These are phyloP conservation scores for Sarotherodon lohbergeri DNA, from an alignment of 2,113 vertebrate species.

Conservation along the genomic window DNA sequence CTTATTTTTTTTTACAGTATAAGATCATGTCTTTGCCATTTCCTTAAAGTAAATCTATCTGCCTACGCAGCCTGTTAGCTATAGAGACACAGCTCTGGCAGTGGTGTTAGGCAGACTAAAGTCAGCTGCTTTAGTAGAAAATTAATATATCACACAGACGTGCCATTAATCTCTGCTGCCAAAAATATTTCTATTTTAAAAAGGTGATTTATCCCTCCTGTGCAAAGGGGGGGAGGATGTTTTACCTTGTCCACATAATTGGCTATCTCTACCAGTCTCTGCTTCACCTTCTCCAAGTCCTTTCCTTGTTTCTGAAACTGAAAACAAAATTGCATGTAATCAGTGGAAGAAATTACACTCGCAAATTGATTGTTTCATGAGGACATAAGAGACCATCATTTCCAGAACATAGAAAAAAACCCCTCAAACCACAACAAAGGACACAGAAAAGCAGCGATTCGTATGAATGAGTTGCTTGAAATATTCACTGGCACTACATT, in stretches of 20 bases:
- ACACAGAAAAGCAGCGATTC: neutral
- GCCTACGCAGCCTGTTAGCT: neutral
- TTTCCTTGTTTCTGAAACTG: slow-evolving; percentile 98
- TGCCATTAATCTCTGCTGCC: slow-evolving; percentile 55
- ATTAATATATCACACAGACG: slow-evolving; percentile 47
- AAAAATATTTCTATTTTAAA: slow-evolving; percentile 53
- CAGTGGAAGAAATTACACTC: neutral
- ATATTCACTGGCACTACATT: slow-evolving; percentile 17
- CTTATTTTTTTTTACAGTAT: neutral
- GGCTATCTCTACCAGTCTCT: slow-evolving; percentile 93
- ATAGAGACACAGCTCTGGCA: neutral
- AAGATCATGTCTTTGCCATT: neutral
- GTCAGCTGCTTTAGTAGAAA: slow-evolving; percentile 45
- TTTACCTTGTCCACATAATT: slow-evolving; percentile 98
- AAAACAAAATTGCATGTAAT: slow-evolving; percentile 24
- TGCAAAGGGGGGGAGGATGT: slow-evolving; percentile 4
- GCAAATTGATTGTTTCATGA: neutral
- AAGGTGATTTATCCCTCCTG: slow-evolving; percentile 52
- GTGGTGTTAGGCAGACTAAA: slow-evolving; percentile 7
- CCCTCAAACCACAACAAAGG: neutral
- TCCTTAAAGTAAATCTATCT: slow-evolving; percentile 12
- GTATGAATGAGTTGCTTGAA: neutral
- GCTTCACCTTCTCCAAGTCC: slow-evolving; percentile 93
- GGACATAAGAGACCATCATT: neutral
- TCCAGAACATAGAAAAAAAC: neutral